Conservation (phyloP, 2,888 invertebrate species). For the Drosophila fungiperda region DNA sequence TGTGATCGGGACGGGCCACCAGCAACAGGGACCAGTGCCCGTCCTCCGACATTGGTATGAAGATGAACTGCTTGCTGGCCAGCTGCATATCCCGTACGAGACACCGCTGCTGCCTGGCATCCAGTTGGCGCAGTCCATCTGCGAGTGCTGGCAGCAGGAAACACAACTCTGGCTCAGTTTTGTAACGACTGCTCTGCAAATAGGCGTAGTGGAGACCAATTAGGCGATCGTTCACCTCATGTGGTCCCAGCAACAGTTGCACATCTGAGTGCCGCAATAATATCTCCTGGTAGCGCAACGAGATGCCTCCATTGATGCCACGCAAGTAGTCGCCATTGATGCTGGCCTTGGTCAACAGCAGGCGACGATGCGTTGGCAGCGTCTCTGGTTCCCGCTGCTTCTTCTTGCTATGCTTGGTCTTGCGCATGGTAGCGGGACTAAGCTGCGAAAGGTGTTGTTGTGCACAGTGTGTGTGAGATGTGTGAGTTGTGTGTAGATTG, state of each 20-base stretch:
- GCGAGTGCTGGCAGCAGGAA: slow-evolving; percentile 43
- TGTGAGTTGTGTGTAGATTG: neutral
- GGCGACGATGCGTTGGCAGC: neutral
- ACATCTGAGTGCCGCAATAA: slow-evolving; percentile 49
- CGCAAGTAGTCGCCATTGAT: neutral
- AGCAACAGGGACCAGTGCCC: slow-evolving; percentile 57
- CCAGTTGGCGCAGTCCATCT: slow-evolving; percentile 14
- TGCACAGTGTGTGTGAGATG: neutral
- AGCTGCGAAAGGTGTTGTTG: neutral
- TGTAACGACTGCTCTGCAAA: slow-evolving; percentile 45
- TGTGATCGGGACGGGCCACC: slow-evolving; percentile 54
- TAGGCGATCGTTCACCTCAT: slow-evolving; percentile 51
- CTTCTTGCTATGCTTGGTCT: neutral
- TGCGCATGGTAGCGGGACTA: neutral
- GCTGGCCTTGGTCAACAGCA: neutral
- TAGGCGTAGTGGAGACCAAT: slow-evolving; percentile 51
- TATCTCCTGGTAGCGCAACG: slow-evolving; percentile 44
- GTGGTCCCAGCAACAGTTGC: slow-evolving; percentile 37
- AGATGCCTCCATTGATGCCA: neutral
- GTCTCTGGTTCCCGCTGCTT: neutral
- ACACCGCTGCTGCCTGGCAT: slow-evolving; percentile 7
- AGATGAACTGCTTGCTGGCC: slow-evolving; percentile 37
- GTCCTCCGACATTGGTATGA: slow-evolving; percentile 35
- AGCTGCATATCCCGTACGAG: slow-evolving; percentile 22
- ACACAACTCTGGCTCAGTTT: slow-evolving; percentile 22